Conservation (phyloP, 1,140 invertebrate species). For the Bombus fervidus region DNA sequence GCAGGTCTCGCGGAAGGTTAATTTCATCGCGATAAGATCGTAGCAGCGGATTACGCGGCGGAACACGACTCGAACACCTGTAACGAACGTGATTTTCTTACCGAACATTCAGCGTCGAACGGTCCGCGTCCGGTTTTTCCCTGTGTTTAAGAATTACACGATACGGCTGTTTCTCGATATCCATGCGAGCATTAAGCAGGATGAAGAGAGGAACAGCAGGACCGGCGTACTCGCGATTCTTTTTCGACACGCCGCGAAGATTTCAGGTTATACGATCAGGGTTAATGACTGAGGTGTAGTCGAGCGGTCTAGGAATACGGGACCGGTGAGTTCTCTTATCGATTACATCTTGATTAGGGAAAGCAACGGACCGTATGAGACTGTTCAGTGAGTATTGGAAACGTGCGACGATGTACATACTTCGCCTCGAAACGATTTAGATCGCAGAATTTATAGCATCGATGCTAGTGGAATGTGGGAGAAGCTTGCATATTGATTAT, state of each 20-base stretch:
- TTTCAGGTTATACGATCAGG: slow-evolving; percentile 36
- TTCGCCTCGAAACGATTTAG: background rate
- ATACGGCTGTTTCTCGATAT: background rate
- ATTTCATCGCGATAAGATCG: slow-evolving; percentile 64
- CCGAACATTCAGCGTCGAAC: slow-evolving; percentile 44
- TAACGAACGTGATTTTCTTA: slow-evolving; percentile 60
- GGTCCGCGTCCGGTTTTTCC: slow-evolving; percentile 45
- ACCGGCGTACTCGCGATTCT: slow-evolving; percentile 5
- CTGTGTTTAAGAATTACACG: background rate
- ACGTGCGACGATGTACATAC: background rate
- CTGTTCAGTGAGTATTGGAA: background rate
- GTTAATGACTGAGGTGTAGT: slow-evolving; percentile 40
- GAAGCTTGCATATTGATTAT: background rate
- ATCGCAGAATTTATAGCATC: background rate
- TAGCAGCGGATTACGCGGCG: slow-evolving; percentile 57
- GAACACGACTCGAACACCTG: slow-evolving; percentile 63
- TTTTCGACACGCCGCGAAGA: background rate
- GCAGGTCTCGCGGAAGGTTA: slow-evolving; percentile 50
- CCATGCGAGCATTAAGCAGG: background rate
- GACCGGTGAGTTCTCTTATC: background rate
- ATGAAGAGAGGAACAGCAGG: background rate
- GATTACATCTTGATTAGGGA: slow-evolving; percentile 14
- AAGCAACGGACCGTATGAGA: background rate
- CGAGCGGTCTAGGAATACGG: slow-evolving; percentile 1
- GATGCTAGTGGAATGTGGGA: background rate